phyloP scores from a whole-genome alignment of 1,140 invertebrate species.

The Bombus haemorrhoidalis region DNA sequence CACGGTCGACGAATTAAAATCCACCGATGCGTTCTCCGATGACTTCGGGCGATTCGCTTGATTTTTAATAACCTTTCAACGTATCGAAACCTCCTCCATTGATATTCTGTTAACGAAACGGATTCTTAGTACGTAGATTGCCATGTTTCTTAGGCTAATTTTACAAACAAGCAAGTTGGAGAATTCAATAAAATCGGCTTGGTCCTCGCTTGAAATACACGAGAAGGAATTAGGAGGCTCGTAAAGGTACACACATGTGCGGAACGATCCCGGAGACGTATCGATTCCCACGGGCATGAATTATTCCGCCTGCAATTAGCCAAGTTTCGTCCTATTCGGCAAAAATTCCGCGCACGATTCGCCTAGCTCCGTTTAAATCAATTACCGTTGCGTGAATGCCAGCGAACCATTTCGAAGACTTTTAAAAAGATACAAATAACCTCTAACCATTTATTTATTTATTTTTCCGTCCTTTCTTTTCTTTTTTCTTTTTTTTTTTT shows the following conservation, averaged over 20 bases:
- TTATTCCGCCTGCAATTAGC: conserved; percentile 61
- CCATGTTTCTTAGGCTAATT: neutral
- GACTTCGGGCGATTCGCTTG: neutral
- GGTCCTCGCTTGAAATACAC: neutral
- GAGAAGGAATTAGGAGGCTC: too few relatives aligned
- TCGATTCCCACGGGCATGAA: conserved; percentile 51
- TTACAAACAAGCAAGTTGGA: neutral
- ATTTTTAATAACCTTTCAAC: conserved; percentile 3
- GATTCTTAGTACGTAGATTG: too few relatives aligned
- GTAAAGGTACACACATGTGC: conserved; percentile 1
- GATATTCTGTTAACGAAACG: neutral
- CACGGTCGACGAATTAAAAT: conserved; percentile 7
- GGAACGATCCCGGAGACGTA: conserved; percentile 11
- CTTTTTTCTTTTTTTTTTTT: too few relatives aligned
- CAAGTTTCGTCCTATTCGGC: conserved; percentile 26
- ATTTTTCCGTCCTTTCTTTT: too few relatives aligned
- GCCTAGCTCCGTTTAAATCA: conserved; percentile 36
- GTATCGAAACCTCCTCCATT: neutral
- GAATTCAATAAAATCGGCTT: neutral
- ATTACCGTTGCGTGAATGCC: conserved; percentile 33
- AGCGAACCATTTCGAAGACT: neutral
- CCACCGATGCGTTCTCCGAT: neutral
- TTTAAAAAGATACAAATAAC: neutral
- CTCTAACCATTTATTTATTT: too few relatives aligned
- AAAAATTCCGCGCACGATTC: conserved; percentile 56